phyloP scores from a whole-genome alignment of 1,140 invertebrate species.

The Littorina saxatilis region DNA sequence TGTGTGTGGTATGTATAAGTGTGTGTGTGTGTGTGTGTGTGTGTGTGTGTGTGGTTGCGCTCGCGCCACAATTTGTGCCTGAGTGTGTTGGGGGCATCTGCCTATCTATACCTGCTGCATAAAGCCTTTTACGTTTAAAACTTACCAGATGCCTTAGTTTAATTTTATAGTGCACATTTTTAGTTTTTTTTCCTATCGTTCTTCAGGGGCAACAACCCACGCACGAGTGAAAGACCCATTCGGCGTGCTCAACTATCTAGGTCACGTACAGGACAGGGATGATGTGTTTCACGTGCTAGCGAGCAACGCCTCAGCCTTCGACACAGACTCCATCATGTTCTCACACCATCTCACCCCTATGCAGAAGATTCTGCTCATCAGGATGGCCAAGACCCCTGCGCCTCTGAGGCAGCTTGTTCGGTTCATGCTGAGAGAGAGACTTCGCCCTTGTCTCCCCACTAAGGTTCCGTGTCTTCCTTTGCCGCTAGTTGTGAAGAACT shows the following conservation, averaged over 20 bases:
- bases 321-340: conserved; percentile 45
- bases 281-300: conserved; percentile 57
- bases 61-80: background rate
- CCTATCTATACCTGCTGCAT: background rate
- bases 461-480: conserved; percentile 57
- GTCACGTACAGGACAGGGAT: conserved; percentile 42
- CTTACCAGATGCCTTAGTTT: no score
- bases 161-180: background rate
- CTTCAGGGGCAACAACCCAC: conserved; percentile 33
- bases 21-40: background rate
- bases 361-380: conserved; percentile 48
- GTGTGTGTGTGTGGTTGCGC: background rate
- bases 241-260: conserved; percentile 61
- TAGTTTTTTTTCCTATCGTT: background rate
- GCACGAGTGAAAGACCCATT: conserved; percentile 56
- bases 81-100: background rate
- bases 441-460: conserved; percentile 44
- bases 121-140: background rate
- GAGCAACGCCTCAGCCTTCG: conserved; percentile 48
- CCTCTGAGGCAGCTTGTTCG: conserved; percentile 57
- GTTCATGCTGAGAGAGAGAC: conserved; percentile 40
- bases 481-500: conserved; percentile 60
- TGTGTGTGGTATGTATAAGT: background rate
- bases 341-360: conserved; percentile 39
- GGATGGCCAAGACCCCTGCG: conserved; percentile 40